Percentiles rank a stretch among this genome's conserved stretches.
Evolutionary conservation across 2,888 invertebrate species (phyloP).

Genomic region (Cyclophora punctaria): DNA sequence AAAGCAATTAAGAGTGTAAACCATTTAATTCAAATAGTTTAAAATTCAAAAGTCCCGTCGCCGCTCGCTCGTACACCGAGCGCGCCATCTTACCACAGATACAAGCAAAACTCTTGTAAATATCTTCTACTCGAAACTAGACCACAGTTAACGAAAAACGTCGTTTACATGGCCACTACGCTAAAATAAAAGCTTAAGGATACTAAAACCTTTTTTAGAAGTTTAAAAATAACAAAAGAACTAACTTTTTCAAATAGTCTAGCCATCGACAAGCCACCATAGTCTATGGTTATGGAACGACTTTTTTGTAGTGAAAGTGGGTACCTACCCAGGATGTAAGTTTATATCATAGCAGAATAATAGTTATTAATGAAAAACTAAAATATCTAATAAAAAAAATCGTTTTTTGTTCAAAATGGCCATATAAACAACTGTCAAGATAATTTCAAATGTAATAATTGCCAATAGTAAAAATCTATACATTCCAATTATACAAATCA

Average conservation of each 20-base stretch:
- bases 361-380: too few species aligned
- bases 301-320: too few species aligned
- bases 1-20: slow-evolving; percentile 46
- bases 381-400: too few species aligned
- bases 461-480: slow-evolving; percentile 38
- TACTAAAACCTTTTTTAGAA: too few species aligned
- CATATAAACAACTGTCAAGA: slow-evolving; percentile 18
- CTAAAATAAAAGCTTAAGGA: too few species aligned
- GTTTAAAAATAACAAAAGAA: too few species aligned
- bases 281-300: too few species aligned
- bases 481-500: slow-evolving; percentile 47
- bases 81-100: slow-evolving; percentile 13
- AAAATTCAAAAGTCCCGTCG: slow-evolving; percentile 25
- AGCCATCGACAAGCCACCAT: too few species aligned
- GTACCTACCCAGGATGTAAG: too few species aligned
- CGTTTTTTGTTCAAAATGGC: slow-evolving; percentile 9
- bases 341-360: too few species aligned
- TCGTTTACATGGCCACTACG: slow-evolving; percentile 13
- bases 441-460: slow-evolving; percentile 30
- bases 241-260: too few species aligned
- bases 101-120: slow-evolving; percentile 26
- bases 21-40: slow-evolving; percentile 25
- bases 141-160: slow-evolving; percentile 41
- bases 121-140: slow-evolving; percentile 40
- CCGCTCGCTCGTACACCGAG: slow-evolving; percentile 17